Conservation (phyloP, 1,140 invertebrate species). For the Aporrectodea caliginosa region DNA sequence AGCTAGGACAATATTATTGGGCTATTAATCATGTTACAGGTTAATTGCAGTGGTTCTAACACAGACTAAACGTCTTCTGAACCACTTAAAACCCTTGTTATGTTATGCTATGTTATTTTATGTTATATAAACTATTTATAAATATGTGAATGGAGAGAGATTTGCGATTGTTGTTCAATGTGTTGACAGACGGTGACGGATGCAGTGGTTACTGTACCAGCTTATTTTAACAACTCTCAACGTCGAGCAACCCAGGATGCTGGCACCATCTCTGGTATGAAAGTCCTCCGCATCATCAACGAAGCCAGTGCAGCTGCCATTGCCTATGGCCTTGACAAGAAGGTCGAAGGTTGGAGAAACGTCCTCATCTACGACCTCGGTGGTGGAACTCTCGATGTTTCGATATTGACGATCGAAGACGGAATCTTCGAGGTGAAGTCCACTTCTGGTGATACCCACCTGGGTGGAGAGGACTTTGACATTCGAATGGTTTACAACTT, state of each 20-base stretch:
- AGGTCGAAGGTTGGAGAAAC: constrained; percentile 56
- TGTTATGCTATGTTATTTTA: no score
- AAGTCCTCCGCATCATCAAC: constrained; percentile 59
- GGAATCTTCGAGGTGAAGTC: constrained; percentile 93
- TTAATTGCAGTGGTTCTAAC: no score
- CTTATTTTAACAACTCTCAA: constrained; percentile 60
- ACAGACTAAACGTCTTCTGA: no score
- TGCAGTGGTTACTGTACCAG: constrained; percentile 59
- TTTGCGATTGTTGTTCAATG: constrained; percentile 71
- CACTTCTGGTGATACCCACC: constrained; percentile 93
- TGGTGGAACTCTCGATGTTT: constrained; percentile 96
- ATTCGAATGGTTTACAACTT: constrained; percentile 95
- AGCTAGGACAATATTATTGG: no score
- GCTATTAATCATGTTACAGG: no score
- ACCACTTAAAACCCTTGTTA: no score
- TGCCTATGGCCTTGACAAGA: constrained; percentile 63
- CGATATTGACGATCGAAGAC: constrained; percentile 90
- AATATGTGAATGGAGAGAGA: no score
- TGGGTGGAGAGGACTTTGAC: constrained; percentile 99
- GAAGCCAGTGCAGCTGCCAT: constrained; percentile 59
- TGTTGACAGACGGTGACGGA: constrained; percentile 62
- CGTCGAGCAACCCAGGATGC: constrained; percentile 60
- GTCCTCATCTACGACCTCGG: constrained; percentile 82
- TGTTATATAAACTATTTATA: no score
- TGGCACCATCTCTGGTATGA: constrained; percentile 60